Evolutionary conservation across 2,888 invertebrate genomes (phyloP).

Genomic region (Margaritifera margaritifera): DNA sequence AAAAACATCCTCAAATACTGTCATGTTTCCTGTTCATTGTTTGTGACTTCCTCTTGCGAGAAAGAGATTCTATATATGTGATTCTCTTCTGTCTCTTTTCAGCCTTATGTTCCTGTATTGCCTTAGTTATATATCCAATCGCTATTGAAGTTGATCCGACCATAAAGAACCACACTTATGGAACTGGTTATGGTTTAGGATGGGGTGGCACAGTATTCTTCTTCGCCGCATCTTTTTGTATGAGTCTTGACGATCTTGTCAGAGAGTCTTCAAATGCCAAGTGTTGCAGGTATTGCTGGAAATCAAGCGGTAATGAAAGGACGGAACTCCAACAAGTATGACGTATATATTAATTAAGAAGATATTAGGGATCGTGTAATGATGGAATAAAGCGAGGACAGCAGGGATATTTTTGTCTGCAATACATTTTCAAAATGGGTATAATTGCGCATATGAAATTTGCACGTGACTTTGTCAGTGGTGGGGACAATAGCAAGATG

Average conservation of each 20-base stretch:
- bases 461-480: too few relatives aligned
- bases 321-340: conserved; percentile 56
- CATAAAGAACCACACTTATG: conserved; percentile 60
- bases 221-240: conserved; percentile 65
- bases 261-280: conserved; percentile 59
- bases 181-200: conserved; percentile 69
- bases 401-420: too few relatives aligned
- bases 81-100: conserved; percentile 33
- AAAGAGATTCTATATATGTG: background rate
- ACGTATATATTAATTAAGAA: conserved; percentile 12
- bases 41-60: too few relatives aligned
- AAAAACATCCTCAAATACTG: too few relatives aligned
- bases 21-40: too few relatives aligned
- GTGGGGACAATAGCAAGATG: too few relatives aligned
- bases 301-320: conserved; percentile 43
- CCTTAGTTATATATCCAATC: conserved; percentile 69
- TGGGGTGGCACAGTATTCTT: conserved; percentile 70
- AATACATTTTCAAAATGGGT: too few relatives aligned
- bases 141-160: conserved; percentile 59
- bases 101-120: conserved; percentile 67
- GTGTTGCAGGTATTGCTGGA: conserved; percentile 57
- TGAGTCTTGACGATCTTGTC: conserved; percentile 68
- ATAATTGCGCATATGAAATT: too few relatives aligned
- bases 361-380: too few relatives aligned
- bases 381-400: too few relatives aligned